Percentiles rank a stretch among this genome's conserved stretches.
phyloP scores from a whole-genome alignment of 2,797 vertebrate genomes.

The Tenualosa thibaudeaui region DNA sequence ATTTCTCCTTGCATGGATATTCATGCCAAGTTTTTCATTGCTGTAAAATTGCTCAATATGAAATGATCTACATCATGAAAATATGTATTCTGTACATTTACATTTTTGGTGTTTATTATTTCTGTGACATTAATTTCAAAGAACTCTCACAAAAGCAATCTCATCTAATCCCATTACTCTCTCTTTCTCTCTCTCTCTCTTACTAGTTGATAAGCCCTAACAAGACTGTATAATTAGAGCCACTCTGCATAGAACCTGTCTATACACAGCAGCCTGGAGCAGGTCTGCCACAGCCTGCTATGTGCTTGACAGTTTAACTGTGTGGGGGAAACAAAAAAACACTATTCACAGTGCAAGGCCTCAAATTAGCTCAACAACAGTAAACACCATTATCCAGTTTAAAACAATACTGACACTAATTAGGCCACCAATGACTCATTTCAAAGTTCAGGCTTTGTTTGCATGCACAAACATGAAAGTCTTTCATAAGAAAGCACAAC shows the following conservation, averaged over 20 bases:
- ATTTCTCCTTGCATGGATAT: no score
- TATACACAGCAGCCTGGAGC: conserved; percentile 67
- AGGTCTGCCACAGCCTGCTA: conserved; percentile 71
- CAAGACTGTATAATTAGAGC: conserved; percentile 76
- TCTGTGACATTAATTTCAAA: conserved; percentile 37
- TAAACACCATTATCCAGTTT: conserved; percentile 77
- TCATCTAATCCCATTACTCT: conserved; percentile 33
- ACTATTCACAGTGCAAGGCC: conserved; percentile 60
- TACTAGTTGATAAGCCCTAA: conserved; percentile 76
- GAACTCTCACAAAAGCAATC: background rate
- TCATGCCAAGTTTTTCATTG: no score
- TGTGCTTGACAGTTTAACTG: conserved; percentile 72
- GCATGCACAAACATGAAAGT: conserved; percentile 53
- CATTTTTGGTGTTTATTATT: no score
- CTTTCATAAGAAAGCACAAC: conserved; percentile 55
- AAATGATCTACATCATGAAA: no score
- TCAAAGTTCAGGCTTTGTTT: conserved; percentile 67
- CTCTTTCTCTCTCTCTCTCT: conserved; percentile 59
- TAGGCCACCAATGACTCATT: conserved; percentile 74
- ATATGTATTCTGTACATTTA: no score
- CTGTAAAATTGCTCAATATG: no score
- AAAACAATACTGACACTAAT: conserved; percentile 81
- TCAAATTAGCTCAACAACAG: conserved; percentile 74
- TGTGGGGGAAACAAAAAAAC: conserved; percentile 61
- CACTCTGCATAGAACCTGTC: conserved; percentile 74